Percentiles rank a stretch among this genome's conserved stretches.
Evolutionary conservation across 2,888 invertebrate genomes (phyloP).

Genomic region (Nomada lathburiana): DNA sequence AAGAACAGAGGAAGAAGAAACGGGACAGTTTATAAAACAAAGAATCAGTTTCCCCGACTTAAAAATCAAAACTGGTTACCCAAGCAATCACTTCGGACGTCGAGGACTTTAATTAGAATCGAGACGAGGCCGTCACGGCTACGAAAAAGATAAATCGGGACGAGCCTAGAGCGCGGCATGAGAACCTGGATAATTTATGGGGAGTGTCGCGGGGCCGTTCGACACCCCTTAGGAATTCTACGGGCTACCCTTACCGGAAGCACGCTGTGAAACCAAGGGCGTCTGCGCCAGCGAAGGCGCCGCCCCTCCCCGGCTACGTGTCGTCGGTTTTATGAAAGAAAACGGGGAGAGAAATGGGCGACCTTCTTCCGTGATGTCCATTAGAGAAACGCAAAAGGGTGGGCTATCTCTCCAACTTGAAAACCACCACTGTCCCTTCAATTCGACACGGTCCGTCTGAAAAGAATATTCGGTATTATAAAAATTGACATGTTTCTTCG

Average conservation of each 20-base stretch:
- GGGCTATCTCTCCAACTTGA: slow-evolving; percentile 3
- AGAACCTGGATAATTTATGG: slow-evolving; percentile 66
- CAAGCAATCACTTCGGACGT: background rate
- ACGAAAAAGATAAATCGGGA: slow-evolving; percentile 57
- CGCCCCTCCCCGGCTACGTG: slow-evolving; percentile 48
- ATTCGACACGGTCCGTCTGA: too few relatives aligned
- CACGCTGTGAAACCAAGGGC: slow-evolving; percentile 72
- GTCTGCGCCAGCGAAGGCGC: slow-evolving; percentile 50
- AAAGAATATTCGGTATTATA: too few relatives aligned
- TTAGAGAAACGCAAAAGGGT: slow-evolving; percentile 19
- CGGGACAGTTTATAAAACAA: background rate
- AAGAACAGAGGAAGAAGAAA: too few relatives aligned
- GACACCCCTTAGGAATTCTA: slow-evolving; percentile 66
- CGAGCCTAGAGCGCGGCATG: slow-evolving; percentile 20
- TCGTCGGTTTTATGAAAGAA: slow-evolving; percentile 39
- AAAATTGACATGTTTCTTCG: too few relatives aligned
- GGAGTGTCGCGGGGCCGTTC: slow-evolving; percentile 63
- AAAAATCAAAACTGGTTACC: background rate
- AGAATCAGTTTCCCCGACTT: background rate
- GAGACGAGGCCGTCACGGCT: slow-evolving; percentile 13
- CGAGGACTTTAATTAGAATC: slow-evolving; percentile 44
- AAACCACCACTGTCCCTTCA: too few relatives aligned
- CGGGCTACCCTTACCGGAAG: slow-evolving; percentile 72
- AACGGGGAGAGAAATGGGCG: slow-evolving; percentile 4
- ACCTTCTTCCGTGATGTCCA: slow-evolving; percentile 13